A percentile compares a stretch with the other conserved stretches of the same genome.
phyloP scores from a whole-genome alignment of 2,888 invertebrate species.

The Pseudanteris insignis region DNA sequence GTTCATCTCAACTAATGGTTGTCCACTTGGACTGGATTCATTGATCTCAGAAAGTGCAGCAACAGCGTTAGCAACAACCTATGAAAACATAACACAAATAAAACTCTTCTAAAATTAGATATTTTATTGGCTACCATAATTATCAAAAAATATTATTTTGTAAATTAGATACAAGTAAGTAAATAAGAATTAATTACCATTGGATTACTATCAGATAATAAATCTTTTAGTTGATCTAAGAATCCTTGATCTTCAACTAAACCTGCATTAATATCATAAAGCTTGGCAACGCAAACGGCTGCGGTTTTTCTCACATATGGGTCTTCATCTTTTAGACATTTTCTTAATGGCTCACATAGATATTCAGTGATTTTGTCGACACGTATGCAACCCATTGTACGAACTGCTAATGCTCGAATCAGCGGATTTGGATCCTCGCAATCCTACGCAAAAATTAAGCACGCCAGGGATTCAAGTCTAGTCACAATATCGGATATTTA shows the following conservation, averaged over 20 bases:
- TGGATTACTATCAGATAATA: conserved; percentile 98
- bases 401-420: conserved; percentile 96
- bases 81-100: too few species aligned
- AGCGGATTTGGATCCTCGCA: conserved; percentile 99
- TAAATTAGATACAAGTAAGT: background rate
- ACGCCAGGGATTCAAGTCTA: conserved; percentile 68
- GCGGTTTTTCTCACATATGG: conserved; percentile 99
- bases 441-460: conserved; percentile 76
- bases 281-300: conserved; percentile 98
- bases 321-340: conserved; percentile 94
- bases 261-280: conserved; percentile 90
- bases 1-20: conserved; percentile 95
- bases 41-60: conserved; percentile 98
- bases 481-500: conserved; percentile 65
- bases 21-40: conserved; percentile 95
- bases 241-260: conserved; percentile 87
- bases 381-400: conserved; percentile 99
- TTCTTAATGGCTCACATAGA: conserved; percentile 95
- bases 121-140: too few species aligned
- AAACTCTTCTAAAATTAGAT: too few species aligned
- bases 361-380: conserved; percentile 99
- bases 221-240: conserved; percentile 94
- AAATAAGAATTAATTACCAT: conserved; percentile 86
- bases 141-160: background rate
- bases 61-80: conserved; percentile 97